phyloP scores from a whole-genome alignment of 2,113 vertebrate genomes.

The Scortum barcoo region DNA sequence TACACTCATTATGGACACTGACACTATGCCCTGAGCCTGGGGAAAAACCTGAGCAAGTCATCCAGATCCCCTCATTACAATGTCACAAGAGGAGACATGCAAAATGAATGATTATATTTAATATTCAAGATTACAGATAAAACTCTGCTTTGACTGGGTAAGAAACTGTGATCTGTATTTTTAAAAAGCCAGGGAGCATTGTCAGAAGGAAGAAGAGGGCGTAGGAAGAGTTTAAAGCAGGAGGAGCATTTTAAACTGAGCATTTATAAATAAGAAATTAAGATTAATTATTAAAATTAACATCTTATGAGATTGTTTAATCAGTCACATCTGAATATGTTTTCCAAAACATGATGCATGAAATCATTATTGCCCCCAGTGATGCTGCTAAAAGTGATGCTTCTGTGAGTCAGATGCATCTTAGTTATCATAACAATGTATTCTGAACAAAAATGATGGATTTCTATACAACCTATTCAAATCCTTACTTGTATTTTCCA shows the following conservation, averaged over 20 bases:
- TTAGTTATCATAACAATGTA: constrained; percentile 15
- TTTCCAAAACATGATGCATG: constrained; percentile 44
- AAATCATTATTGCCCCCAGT: constrained; percentile 43
- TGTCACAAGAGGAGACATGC: constrained; percentile 21
- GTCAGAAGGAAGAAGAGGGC: neutral
- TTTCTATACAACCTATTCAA: too few relatives aligned
- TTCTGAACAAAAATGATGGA: neutral
- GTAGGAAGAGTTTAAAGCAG: neutral
- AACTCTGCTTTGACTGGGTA: neutral
- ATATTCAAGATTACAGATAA: constrained; percentile 39
- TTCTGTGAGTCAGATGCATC: constrained; percentile 9
- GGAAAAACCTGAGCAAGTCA: constrained; percentile 11
- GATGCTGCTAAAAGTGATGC: constrained; percentile 15
- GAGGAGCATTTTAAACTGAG: constrained; percentile 10
- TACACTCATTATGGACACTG: constrained; percentile 35
- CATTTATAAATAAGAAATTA: constrained; percentile 24
- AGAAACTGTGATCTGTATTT: constrained; percentile 25
- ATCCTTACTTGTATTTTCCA: neutral
- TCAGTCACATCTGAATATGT: constrained; percentile 34
- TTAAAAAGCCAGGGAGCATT: constrained; percentile 12
- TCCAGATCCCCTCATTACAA: constrained; percentile 5
- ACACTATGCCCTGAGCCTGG: neutral
- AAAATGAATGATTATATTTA: constrained; percentile 47
- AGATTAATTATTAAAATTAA: constrained; percentile 28
- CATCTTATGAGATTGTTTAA: constrained; percentile 33